Percentiles rank a stretch among this genome's conserved stretches.
phyloP scores from a whole-genome alignment of 1,140 invertebrate genomes.

The Tigriopus japonicus region DNA sequence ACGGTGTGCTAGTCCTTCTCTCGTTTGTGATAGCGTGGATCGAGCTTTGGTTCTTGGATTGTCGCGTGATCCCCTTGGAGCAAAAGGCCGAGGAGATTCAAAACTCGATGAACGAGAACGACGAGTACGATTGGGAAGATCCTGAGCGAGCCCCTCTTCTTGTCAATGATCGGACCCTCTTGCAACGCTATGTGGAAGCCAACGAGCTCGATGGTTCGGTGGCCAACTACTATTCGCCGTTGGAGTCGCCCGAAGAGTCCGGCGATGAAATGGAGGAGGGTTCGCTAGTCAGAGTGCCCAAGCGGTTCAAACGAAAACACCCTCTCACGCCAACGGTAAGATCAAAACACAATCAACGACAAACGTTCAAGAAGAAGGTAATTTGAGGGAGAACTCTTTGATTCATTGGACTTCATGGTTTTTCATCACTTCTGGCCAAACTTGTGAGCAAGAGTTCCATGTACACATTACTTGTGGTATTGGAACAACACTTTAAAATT shows the following conservation, averaged over 20 bases:
- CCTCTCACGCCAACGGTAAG: background rate
- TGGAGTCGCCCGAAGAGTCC: background rate
- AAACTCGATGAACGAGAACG: no score
- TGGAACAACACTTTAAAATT: no score
- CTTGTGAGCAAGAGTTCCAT: no score
- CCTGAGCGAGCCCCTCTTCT: background rate
- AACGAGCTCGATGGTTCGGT: background rate
- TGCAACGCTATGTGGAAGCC: no score
- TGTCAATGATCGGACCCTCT: background rate
- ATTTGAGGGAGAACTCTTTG: no score
- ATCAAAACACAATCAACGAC: no score
- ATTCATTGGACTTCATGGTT: no score
- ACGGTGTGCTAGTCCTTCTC: background rate
- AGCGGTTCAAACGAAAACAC: background rate
- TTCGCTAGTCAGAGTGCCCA: background rate
- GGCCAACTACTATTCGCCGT: background rate
- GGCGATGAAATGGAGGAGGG: background rate
- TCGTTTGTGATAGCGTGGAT: background rate
- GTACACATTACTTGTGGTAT: no score
- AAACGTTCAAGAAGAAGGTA: no score
- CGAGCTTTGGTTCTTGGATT: conserved; percentile 1
- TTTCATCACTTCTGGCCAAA: no score
- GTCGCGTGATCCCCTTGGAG: background rate
- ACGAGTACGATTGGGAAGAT: no score
- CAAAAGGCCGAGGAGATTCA: background rate